Evolutionary conservation across 2,888 invertebrate genomes (phyloP), one percentile per base, ranked within the genome.

Genomic region (Adineta ricciae): DNA sequence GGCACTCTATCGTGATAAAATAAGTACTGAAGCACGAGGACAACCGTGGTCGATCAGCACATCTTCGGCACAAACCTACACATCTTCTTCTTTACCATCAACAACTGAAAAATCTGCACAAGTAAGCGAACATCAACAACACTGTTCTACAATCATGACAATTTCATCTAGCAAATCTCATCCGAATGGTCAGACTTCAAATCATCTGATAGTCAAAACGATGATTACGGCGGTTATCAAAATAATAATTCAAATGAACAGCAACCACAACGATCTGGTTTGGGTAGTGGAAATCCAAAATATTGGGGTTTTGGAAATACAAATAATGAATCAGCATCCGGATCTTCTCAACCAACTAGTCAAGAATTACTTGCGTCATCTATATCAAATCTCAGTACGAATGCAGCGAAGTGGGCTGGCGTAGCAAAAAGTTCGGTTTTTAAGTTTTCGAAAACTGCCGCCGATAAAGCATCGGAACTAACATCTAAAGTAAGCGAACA

Each of bases 1-100:
- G 72, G 95, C 97, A 24, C 92, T 98, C 87, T 97, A 97, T 90
- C 93, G 95, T 87, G 97, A 99, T 90, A 99, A 97, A 93, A 96
- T 95, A 91, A 91, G 93, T 32, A 93, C 94, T 49, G 90, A 94
- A 88, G 94, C 95, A 50, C 93, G 93, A 90, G 95, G 95, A 27
- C 93, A 93, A 90, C 88, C 91, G 64, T 95, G 95, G 95, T 93
- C 93, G 88, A 92, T 89, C 89, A 92, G 88, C 91, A 93, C 91
- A 90, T 94, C 92, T 88, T 92, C 90, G 88, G 94, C 92, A 89
- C 93, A 93, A 91, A 92, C 93, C 90, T 93, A 91, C 88, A 86
- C 84, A 52, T 86, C 86, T 64, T 86, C 86, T 52, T 64, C 11
- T 32, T 32, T 27, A n/a, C 27, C 64, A 16, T 32, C 32, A 64